Evolutionary conservation across 2,797 vertebrate species (phyloP).

Genomic region (Lepidocolaptes lacrymiger): DNA sequence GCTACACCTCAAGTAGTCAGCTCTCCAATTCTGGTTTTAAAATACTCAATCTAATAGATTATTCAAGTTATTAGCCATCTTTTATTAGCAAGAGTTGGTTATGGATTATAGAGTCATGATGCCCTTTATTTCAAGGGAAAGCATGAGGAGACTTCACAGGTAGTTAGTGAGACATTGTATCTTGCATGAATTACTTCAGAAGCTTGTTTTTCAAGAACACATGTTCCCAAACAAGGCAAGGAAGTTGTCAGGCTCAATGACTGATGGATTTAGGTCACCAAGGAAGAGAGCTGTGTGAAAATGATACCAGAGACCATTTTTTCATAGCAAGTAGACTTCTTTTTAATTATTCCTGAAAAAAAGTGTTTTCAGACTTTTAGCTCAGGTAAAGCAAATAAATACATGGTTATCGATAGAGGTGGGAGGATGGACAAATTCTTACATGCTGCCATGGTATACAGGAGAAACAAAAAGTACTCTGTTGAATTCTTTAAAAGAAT

Average conservation of each 20-base stretch:
- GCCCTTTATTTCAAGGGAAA: background rate
- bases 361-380: background rate
- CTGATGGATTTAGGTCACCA: background rate
- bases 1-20: background rate
- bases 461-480: background rate
- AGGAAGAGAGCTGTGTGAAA: background rate
- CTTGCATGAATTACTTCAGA: background rate
- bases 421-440: background rate
- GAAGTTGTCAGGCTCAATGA: background rate
- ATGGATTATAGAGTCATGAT: background rate
- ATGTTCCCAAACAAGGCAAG: background rate
- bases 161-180: background rate
- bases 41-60: background rate
- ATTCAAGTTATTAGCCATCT: background rate
- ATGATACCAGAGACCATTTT: background rate
- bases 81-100: background rate
- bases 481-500: background rate
- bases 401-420: fast-evolving
- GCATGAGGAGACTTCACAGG: background rate
- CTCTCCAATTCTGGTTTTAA: background rate
- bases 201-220: background rate
- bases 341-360: background rate
- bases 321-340: background rate
- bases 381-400: background rate
- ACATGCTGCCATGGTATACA: background rate